These are phyloP conservation scores for Zele albiditarsus DNA, from an alignment of 2,888 invertebrate species.

Conservation along the genomic window DNA sequence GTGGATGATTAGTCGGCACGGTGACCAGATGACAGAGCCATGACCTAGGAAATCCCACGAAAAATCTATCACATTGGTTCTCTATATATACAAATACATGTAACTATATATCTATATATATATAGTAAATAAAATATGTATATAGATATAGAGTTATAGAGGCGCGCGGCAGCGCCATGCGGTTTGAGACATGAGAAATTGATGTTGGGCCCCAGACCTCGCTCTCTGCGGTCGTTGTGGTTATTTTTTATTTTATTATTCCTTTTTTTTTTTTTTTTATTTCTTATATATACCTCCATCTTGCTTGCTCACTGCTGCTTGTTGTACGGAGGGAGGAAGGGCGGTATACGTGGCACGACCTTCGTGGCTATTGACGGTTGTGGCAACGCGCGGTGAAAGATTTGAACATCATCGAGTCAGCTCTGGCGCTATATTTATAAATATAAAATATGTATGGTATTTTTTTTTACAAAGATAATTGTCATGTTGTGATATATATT, in stretches of 20 bases:
- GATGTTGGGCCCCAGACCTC: slow-evolving; percentile 45
- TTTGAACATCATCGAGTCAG: slow-evolving; percentile 6
- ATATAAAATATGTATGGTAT: background rate
- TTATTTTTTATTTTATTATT: slow-evolving; percentile 27
- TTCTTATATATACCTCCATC: background rate
- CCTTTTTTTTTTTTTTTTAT: slow-evolving; percentile 1
- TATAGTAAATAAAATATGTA: background rate
- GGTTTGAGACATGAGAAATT: slow-evolving; percentile 45
- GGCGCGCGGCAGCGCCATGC: slow-evolving; percentile 35
- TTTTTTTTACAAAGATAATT: slow-evolving; percentile 28
- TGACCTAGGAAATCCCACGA: slow-evolving; percentile 63
- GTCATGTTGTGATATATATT: slow-evolving; percentile 35
- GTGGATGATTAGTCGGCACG: slow-evolving; percentile 47
- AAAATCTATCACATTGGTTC: slow-evolving; percentile 33
- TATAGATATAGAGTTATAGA: slow-evolving; percentile 10
- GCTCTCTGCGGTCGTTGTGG: slow-evolving; percentile 37
- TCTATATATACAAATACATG: background rate
- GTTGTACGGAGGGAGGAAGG: slow-evolving; percentile 25
- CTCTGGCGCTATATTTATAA: background rate
- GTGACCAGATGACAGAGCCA: slow-evolving; percentile 63
- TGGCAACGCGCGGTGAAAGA: slow-evolving; percentile 19
- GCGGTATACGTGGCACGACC: slow-evolving; percentile 32
- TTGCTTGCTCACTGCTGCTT: slow-evolving; percentile 18
- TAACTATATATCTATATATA: background rate
- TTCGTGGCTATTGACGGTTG: slow-evolving; percentile 35